A percentile compares a stretch with the other conserved stretches of the same genome.
Conservation (phyloP, 2,797 vertebrate genomes). For the Sebastes trivittatus region DNA sequence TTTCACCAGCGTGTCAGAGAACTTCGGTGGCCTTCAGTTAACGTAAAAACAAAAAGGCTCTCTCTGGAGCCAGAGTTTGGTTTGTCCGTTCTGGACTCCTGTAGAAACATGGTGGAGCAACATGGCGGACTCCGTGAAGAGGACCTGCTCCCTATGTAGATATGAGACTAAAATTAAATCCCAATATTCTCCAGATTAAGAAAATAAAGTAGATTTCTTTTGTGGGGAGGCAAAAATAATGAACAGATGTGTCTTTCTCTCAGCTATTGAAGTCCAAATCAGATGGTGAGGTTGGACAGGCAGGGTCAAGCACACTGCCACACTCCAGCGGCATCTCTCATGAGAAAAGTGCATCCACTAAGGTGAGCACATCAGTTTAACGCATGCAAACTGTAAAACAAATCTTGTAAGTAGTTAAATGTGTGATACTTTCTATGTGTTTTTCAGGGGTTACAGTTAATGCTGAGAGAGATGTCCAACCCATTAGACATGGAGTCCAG, state of each 20-base stretch:
- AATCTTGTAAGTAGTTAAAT: not conserved
- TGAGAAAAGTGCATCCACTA: slow-evolving; percentile 86
- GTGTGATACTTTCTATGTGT: slow-evolving; percentile 5
- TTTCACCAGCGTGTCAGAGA: fast-evolving
- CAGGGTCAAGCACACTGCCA: slow-evolving; percentile 71
- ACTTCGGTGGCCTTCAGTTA: no score
- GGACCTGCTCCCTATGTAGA: no score
- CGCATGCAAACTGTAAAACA: not conserved
- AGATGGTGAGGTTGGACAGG: slow-evolving; percentile 80
- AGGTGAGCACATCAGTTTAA: slow-evolving; percentile 77
- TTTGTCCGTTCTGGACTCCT: fast-evolving
- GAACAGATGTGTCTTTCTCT: not conserved
- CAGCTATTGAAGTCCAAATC: slow-evolving; percentile 89
- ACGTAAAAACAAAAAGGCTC: no score
- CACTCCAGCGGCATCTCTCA: slow-evolving; percentile 80
- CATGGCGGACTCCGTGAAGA: no score
- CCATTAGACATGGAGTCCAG: slow-evolving; percentile 87
- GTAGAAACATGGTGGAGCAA: no score
- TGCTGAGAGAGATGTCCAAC: slow-evolving; percentile 83
- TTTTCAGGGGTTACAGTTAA: slow-evolving; percentile 85
- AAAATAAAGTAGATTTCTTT: not conserved
- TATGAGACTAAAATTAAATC: not conserved
- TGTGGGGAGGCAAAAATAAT: not conserved
- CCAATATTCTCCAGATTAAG: not conserved
- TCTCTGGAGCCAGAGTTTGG: fast-evolving